A percentile compares a stretch with the other conserved stretches of the same genome.
These are phyloP conservation scores for Chloroclystis v-ata DNA, from an alignment of 2,888 invertebrate genomes.

Conservation along the genomic window DNA sequence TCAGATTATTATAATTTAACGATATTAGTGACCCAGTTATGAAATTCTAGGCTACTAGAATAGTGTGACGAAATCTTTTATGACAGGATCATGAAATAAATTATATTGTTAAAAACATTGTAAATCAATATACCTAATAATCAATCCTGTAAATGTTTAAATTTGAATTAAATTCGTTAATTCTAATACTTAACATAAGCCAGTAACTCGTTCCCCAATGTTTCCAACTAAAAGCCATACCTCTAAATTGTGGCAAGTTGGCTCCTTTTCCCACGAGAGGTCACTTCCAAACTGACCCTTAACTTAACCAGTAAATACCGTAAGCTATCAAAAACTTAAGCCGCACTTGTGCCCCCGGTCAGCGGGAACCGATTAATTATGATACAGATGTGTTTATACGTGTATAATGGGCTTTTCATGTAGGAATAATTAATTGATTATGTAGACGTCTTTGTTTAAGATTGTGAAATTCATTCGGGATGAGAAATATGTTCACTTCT, in stretches of 20 bases:
- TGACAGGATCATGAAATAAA: too few relatives aligned
- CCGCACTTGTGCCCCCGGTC: slow-evolving; percentile 62
- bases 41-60: too few relatives aligned
- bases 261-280: slow-evolving; percentile 48
- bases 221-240: slow-evolving; percentile 10
- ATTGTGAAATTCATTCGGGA: too few relatives aligned
- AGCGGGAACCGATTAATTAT: slow-evolving; percentile 37
- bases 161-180: too few relatives aligned
- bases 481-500: too few relatives aligned
- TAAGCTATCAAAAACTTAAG: slow-evolving; percentile 75
- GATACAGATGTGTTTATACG: slow-evolving; percentile 4
- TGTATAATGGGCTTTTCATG: slow-evolving; percentile 29
- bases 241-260: slow-evolving; percentile 33
- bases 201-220: background rate
- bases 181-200: background rate
- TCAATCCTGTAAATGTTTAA: too few relatives aligned
- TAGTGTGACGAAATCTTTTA: too few relatives aligned
- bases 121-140: too few relatives aligned
- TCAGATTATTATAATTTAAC: too few relatives aligned
- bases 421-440: slow-evolving; percentile 9
- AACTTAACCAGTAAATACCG: slow-evolving; percentile 76
- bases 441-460: too few relatives aligned
- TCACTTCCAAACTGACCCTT: slow-evolving; percentile 63
- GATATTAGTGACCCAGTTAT: too few relatives aligned
- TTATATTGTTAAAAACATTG: too few relatives aligned